Evolutionary conservation across 2,113 vertebrate species (phyloP).

Genomic region (Zootoca vivipara): DNA sequence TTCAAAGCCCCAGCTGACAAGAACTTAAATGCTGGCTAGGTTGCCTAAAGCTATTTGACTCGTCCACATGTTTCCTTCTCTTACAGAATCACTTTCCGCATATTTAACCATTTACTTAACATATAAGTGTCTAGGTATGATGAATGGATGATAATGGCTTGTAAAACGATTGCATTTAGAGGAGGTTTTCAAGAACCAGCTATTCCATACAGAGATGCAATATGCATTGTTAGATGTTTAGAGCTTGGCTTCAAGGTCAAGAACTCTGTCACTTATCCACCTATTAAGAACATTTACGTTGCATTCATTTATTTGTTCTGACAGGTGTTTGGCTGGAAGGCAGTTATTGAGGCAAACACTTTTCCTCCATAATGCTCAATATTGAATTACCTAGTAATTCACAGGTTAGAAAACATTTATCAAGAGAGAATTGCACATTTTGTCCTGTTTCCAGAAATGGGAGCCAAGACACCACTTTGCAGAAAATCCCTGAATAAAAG

Average conservation of each 20-base stretch:
- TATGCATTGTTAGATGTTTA: neutral
- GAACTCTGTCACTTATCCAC: conserved; percentile 8
- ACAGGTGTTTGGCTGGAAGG: conserved; percentile 26
- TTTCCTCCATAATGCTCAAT: conserved; percentile 15
- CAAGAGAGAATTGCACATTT: neutral
- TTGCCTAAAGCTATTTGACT: neutral
- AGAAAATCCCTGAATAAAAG: neutral
- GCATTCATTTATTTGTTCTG: conserved; percentile 28
- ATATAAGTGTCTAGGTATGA: neutral
- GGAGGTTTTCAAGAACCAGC: neutral
- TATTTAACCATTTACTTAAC: neutral
- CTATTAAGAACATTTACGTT: conserved; percentile 9
- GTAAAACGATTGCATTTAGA: neutral
- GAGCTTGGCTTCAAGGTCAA: conserved; percentile 2
- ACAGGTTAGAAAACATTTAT: neutral
- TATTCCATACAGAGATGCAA: neutral
- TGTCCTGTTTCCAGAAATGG: neutral
- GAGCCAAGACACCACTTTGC: neutral
- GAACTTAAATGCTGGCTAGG: neutral
- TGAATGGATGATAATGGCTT: neutral
- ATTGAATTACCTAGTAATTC: neutral
- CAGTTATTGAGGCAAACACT: conserved; percentile 25
- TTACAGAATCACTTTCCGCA: neutral
- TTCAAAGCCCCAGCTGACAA: neutral
- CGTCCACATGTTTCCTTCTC: neutral